Base-by-base conservation (phyloP, 2,797 vertebrate genomes). In the Loris lydekkerianus region DNA sequence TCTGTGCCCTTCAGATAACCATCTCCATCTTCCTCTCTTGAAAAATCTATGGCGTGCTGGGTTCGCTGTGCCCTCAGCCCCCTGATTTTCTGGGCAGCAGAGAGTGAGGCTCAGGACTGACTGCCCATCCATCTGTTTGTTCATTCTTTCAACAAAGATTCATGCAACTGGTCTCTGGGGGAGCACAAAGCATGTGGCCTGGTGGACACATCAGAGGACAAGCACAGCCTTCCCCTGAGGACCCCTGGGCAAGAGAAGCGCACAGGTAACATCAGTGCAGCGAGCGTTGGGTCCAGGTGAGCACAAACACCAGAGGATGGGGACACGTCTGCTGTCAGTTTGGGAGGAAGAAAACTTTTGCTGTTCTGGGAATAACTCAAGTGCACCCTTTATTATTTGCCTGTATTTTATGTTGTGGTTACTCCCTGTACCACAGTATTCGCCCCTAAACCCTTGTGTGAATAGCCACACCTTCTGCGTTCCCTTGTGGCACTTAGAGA, bases 1-100 rank as follows among this genome's bases (percentile, higher is more conserved):
- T 40, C 18, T 23, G 37, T 49, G 11, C 20, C 46, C 69, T 34
- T 27, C 18, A 80, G 29, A 60, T 1, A 6, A 8, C 29, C 31
- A 37, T n/a, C 43, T 70, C 60, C 43, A 53, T 23, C 43, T 46
- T 25, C 29, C 40, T 25, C 82, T 78, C 18, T 0, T n/a, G 23
- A 4, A 34, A 73, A 65, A 11, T 61, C 34, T 73, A 10, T 7
- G 6, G 31, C 6, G 15, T 7, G 1, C 9, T 49, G 29, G 7
- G 4, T 0, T 3, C 46, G 53, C 15, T 21, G 34, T 43, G 5
- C 20, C 46, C 7, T 14, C 4, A n/a, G 13, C 1, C 21, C 1
- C 17, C 1, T 5, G 10, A 5, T 63, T 46, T 65, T 46, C 77
- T 25, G 20, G 40, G 40, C 17, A 9, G 1, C 14, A 40, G 49